Evolutionary conservation across 1,140 invertebrate species (phyloP).

Genomic region (Trachelipus rathkii): DNA sequence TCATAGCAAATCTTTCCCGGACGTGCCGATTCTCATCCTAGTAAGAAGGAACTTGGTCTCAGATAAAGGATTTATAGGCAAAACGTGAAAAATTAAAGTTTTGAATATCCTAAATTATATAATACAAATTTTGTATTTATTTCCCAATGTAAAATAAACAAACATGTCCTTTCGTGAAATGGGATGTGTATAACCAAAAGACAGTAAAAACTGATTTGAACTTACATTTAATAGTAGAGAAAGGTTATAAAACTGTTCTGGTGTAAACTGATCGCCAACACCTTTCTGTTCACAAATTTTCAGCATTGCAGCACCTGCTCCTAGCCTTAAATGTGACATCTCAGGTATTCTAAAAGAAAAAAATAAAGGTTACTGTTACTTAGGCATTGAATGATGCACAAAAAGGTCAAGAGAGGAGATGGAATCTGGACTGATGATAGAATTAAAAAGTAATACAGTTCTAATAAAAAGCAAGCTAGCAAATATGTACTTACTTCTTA

Average conservation of each 20-base stretch:
- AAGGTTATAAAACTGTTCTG: slow-evolving; percentile 90
- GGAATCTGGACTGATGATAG: no score
- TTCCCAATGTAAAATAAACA: no score
- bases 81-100: no score
- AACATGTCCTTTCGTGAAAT: background rate
- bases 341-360: slow-evolving; percentile 69
- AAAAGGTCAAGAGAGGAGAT: background rate
- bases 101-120: no score
- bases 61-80: no score
- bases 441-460: no score
- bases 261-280: slow-evolving; percentile 87
- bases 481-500: no score
- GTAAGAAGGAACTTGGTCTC: slow-evolving; percentile 38
- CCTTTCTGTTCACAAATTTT: slow-evolving; percentile 94
- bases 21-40: slow-evolving; percentile 88
- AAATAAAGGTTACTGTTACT: slow-evolving; percentile 16
- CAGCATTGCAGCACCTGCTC: slow-evolving; percentile 89
- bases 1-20: slow-evolving; percentile 79
- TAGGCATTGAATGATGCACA: no score
- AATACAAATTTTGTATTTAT: no score
- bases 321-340: slow-evolving; percentile 83
- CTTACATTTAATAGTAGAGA: slow-evolving; percentile 82
- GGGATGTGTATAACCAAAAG: background rate
- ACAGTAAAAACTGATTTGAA: no score
- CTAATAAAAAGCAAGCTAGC: no score